These are phyloP conservation scores for Leptinotarsa juncta DNA, from an alignment of 2,888 invertebrate species.

Conservation along the genomic window DNA sequence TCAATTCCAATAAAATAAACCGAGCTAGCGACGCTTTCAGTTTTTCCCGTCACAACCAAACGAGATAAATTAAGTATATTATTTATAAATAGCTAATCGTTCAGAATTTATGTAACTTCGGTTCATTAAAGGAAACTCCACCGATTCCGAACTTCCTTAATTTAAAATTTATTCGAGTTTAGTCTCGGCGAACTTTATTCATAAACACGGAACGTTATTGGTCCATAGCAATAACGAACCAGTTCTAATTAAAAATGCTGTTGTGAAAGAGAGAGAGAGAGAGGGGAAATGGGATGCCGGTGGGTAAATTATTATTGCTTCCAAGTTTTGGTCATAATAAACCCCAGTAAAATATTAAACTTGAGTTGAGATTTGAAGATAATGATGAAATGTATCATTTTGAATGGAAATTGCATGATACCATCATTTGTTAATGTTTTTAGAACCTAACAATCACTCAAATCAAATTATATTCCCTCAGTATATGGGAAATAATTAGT, in stretches of 20 bases:
- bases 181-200: background rate
- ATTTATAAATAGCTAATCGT: slow-evolving; percentile 29
- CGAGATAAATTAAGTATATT: slow-evolving; percentile 29
- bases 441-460: no score
- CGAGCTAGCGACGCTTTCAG: background rate
- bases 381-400: no score
- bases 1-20: background rate
- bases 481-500: no score
- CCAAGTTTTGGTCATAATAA: background rate
- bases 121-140: slow-evolving; percentile 8
- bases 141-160: slow-evolving; percentile 10
- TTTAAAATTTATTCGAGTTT: background rate
- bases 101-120: slow-evolving; percentile 25
- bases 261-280: background rate
- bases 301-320: background rate
- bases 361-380: background rate
- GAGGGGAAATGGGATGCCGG: background rate
- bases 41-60: slow-evolving; percentile 6
- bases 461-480: no score
- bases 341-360: background rate
- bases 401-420: no score
- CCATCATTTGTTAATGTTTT: no score
- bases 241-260: background rate
- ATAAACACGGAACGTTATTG: background rate
- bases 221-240: background rate